A percentile compares a stretch with the other conserved stretches of the same genome.
These are phyloP conservation scores for Camponotus fellah DNA, from an alignment of 2,888 invertebrate species.

Conservation along the genomic window DNA sequence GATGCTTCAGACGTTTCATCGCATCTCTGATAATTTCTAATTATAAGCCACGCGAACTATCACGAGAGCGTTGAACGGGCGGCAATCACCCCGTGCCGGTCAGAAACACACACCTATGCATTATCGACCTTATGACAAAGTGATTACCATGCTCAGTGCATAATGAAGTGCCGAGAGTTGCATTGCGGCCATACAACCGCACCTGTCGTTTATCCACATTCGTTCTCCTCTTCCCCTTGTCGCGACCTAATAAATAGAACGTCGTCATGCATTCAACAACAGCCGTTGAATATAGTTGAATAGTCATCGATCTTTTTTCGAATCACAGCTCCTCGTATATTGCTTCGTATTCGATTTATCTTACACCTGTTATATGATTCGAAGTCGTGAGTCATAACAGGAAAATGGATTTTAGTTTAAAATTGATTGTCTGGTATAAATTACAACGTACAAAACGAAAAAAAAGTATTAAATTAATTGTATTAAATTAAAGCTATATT, in stretches of 20 bases:
- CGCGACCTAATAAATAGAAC: not conserved
- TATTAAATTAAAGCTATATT: not conserved
- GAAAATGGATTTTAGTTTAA: not conserved
- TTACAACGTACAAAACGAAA: not conserved
- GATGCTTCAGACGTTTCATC: conserved; percentile 22
- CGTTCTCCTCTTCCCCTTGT: not conserved
- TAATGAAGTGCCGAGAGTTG: conserved; percentile 53
- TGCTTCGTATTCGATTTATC: not conserved
- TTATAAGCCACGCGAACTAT: not conserved
- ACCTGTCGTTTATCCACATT: not conserved
- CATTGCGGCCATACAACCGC: conserved; percentile 33
- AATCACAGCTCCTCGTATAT: conserved; percentile 3
- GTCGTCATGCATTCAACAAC: not conserved
- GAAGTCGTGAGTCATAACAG: not conserved
- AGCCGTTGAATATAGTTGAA: not conserved
- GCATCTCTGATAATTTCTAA: conserved; percentile 24
- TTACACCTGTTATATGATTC: not conserved
- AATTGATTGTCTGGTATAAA: not conserved
- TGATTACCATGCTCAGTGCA: conserved; percentile 25
- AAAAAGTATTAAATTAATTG: not conserved
- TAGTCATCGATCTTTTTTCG: conserved; percentile 2
- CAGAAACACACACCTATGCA: conserved; percentile 16
- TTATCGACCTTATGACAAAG: conserved; percentile 18
- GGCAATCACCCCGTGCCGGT: not conserved
- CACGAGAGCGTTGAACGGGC: not conserved